These are phyloP conservation scores for Antedon mediterranea DNA, from an alignment of 53 echinoderm and acorn worm genomes.

Conservation along the genomic window DNA sequence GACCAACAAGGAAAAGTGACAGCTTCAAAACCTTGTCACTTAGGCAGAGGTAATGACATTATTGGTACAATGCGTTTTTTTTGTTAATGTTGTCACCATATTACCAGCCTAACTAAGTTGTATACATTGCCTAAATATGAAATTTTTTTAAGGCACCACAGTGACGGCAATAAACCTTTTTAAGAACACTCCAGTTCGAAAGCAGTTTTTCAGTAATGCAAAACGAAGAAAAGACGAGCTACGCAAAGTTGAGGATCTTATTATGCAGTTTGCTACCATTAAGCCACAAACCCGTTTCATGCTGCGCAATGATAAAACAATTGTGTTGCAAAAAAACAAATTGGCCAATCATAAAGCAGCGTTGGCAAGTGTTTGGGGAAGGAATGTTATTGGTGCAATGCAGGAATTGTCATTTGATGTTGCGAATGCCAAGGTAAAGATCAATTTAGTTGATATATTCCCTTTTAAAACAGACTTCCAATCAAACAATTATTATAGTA, in stretches of 20 bases:
- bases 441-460: no score
- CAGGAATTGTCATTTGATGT: slow-evolving; percentile 22
- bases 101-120: no score
- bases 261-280: slow-evolving; percentile 61
- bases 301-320: slow-evolving; percentile 67
- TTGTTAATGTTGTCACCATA: no score
- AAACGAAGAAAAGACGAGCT: slow-evolving; percentile 67
- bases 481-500: no score
- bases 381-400: slow-evolving; percentile 63
- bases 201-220: slow-evolving; percentile 70
- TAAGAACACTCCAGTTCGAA: slow-evolving; percentile 75
- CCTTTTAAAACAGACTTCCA: no score
- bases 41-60: slow-evolving; percentile 75
- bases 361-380: slow-evolving; percentile 53
- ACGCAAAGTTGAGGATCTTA: slow-evolving; percentile 68
- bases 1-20: slow-evolving; percentile 44
- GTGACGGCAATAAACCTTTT: slow-evolving; percentile 63
- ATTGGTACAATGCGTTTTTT: no score
- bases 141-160: slow-evolving; percentile 47
- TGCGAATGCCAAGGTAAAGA: slow-evolving; percentile 27
- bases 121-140: no score
- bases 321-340: slow-evolving; percentile 82
- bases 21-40: slow-evolving; percentile 52
- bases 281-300: slow-evolving; percentile 47
- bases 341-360: slow-evolving; percentile 44